Evolutionary conservation across 1,140 invertebrate species (phyloP).

Genomic region (Agrypnia vestita): DNA sequence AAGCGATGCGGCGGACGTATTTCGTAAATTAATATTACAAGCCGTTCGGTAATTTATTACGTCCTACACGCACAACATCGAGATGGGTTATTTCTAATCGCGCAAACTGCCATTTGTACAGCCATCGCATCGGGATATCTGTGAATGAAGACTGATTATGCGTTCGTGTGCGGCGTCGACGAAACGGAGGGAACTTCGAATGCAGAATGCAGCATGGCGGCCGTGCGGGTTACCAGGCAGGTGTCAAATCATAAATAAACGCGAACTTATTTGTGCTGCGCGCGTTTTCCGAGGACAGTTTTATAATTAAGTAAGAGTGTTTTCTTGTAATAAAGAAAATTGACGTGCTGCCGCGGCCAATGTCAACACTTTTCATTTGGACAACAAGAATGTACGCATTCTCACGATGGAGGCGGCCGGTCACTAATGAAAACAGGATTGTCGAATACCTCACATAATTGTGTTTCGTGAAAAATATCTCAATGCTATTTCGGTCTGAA

Average conservation of each 20-base stretch:
- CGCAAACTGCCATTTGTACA: constrained; percentile 41
- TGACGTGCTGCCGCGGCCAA: constrained; percentile 4
- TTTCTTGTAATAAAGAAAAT: constrained; percentile 41
- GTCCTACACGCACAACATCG: constrained; percentile 66
- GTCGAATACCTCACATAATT: too few species aligned
- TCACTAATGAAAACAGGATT: too few species aligned
- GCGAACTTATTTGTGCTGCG: constrained; percentile 3
- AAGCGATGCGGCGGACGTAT: constrained; percentile 61
- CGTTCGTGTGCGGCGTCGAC: constrained; percentile 2
- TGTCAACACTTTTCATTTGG: constrained; percentile 21
- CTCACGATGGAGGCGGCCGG: neutral
- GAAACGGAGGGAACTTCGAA: constrained; percentile 15
- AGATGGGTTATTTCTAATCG: constrained; percentile 47
- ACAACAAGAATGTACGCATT: neutral
- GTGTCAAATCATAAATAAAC: constrained; percentile 33
- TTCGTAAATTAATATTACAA: constrained; percentile 73
- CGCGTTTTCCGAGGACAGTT: constrained; percentile 37
- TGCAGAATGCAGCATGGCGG: constrained; percentile 34
- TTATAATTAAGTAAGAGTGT: constrained; percentile 39
- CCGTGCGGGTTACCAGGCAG: constrained; percentile 5
- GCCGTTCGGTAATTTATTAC: constrained; percentile 73
- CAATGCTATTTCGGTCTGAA: too few species aligned
- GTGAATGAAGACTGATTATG: constrained; percentile 35
- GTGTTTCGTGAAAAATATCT: too few species aligned
- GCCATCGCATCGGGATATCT: constrained; percentile 11